Evolutionary conservation across 2,113 vertebrate species (phyloP).

Genomic region (Corynorhinus townsendii): DNA sequence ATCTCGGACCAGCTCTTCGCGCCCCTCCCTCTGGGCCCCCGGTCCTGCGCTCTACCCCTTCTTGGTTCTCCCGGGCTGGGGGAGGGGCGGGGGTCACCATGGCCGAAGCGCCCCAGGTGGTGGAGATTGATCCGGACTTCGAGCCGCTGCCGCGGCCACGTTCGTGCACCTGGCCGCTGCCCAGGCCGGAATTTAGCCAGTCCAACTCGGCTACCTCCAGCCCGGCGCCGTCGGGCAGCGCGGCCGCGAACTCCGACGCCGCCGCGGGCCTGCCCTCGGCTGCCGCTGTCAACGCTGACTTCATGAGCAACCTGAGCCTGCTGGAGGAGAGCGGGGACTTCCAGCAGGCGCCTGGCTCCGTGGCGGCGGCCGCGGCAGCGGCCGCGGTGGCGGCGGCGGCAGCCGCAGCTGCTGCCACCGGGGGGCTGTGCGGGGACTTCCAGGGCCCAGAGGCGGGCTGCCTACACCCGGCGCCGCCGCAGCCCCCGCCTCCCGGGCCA

Average conservation of each 20-base stretch:
- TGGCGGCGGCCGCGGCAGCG: conserved; percentile 75
- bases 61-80: conserved; percentile 43
- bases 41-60: conserved; percentile 73
- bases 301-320: conserved; percentile 90
- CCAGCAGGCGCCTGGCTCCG: conserved; percentile 70
- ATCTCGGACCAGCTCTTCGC: neutral
- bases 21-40: conserved; percentile 82
- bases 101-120: conserved; percentile 94
- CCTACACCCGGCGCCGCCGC: conserved; percentile 76
- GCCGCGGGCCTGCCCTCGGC: conserved; percentile 65
- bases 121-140: conserved; percentile 96
- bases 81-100: conserved; percentile 81
- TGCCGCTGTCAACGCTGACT: conserved; percentile 76
- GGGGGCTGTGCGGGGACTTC: conserved; percentile 67
- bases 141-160: conserved; percentile 86
- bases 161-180: conserved; percentile 96
- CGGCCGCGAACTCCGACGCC: conserved; percentile 79
- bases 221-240: conserved; percentile 87
- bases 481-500: conserved; percentile 79
- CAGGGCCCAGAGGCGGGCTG: conserved; percentile 56
- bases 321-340: conserved; percentile 93
- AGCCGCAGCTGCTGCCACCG: conserved; percentile 71
- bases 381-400: conserved; percentile 57
- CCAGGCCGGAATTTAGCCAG: conserved; percentile 92
- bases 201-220: conserved; percentile 89